A percentile compares a stretch with the other conserved stretches of the same genome.
These are phyloP conservation scores for Platyrinchus mystaceus DNA, from an alignment of 2,797 vertebrate genomes.

Conservation along the genomic window DNA sequence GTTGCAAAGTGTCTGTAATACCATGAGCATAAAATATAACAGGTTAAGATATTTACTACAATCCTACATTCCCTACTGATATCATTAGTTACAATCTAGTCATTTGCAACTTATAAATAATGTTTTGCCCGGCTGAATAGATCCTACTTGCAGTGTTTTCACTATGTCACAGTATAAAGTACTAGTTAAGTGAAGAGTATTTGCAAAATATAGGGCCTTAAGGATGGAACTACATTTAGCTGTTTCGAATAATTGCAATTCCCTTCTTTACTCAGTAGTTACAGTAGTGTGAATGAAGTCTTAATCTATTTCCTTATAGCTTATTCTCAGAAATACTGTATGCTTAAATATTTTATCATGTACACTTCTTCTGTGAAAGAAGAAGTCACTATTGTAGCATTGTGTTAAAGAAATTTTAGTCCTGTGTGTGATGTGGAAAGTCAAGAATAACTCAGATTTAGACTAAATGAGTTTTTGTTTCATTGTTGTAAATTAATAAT, in stretches of 20 bases:
- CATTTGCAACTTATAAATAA: neutral
- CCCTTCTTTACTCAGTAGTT: neutral
- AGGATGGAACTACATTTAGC: neutral
- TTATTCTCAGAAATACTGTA: neutral
- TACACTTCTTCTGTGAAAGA: neutral
- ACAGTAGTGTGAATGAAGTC: neutral
- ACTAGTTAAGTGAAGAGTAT: neutral
- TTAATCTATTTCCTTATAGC: neutral
- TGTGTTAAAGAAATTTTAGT: neutral
- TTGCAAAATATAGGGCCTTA: neutral
- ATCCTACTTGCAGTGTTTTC: neutral
- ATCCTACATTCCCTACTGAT: neutral
- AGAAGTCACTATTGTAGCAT: neutral
- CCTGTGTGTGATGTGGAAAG: neutral
- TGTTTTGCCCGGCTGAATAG: neutral
- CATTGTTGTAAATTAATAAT: neutral
- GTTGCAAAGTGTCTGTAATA: neutral
- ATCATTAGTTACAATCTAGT: neutral
- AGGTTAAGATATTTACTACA: neutral
- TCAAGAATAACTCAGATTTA: neutral
- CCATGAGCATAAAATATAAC: neutral
- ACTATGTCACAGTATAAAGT: neutral
- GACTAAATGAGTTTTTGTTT: neutral
- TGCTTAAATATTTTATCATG: neutral
- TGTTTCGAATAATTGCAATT: neutral